Evolutionary conservation across 2,888 invertebrate species (phyloP).

Genomic region (Hipparchia semele): DNA sequence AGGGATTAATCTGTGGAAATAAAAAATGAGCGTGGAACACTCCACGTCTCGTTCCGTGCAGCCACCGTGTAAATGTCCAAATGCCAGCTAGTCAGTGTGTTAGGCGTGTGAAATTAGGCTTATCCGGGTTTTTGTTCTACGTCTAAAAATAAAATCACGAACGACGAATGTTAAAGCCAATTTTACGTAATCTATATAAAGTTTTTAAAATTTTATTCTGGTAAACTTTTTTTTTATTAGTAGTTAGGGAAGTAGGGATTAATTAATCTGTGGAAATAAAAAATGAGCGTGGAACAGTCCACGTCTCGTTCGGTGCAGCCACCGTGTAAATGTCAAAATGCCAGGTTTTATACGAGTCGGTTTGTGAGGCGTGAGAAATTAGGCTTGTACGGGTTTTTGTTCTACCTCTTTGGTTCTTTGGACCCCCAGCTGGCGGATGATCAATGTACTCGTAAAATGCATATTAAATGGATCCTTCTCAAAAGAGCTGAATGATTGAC

Average conservation of each 20-base stretch:
- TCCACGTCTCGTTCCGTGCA: constrained; percentile 39
- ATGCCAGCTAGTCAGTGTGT: too few species aligned
- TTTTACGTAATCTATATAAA: too few species aligned
- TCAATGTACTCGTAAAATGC: neutral
- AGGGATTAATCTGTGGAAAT: neutral
- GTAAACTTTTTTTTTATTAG: neutral
- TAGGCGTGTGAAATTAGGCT: too few species aligned
- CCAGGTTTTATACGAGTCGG: constrained; percentile 46
- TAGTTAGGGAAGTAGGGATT: neutral
- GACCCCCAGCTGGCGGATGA: constrained; percentile 11
- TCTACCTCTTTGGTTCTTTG: constrained; percentile 23
- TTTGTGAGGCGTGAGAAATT: constrained; percentile 43
- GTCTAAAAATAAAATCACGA: too few species aligned
- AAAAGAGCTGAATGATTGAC: constrained; percentile 22
- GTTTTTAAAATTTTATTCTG: too few species aligned
- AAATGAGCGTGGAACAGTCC: constrained; percentile 29
- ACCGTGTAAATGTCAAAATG: constrained; percentile 71
- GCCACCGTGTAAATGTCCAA: constrained; percentile 39
- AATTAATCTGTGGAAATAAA: neutral
- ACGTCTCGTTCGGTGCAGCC: constrained; percentile 41
- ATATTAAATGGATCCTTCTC: constrained; percentile 23
- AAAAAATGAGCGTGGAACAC: constrained; percentile 17
- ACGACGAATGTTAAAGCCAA: too few species aligned
- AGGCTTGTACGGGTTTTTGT: constrained; percentile 39
- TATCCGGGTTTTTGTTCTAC: too few species aligned